Percentiles rank a stretch among this genome's conserved stretches.
phyloP scores from a whole-genome alignment of 2,888 invertebrate genomes.

The Cryptophagus acutangulus region DNA sequence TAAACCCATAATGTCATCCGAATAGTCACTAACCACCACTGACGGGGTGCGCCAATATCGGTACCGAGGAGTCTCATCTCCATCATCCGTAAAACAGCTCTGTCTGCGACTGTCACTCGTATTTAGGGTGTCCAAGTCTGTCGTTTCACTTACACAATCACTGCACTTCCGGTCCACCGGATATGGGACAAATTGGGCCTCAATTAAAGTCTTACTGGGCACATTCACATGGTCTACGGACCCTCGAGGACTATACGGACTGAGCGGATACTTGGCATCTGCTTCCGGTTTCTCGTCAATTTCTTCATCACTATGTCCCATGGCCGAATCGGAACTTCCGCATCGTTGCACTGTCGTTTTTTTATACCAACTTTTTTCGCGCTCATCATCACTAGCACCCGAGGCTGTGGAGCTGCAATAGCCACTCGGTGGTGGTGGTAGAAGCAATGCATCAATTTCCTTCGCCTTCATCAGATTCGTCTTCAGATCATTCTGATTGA shows the following conservation, averaged over 20 bases:
- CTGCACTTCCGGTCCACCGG: conserved; percentile 49
- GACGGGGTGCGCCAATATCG: conserved; percentile 76
- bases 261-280: conserved; percentile 11
- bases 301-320: conserved; percentile 51
- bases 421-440: conserved; percentile 42
- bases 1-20: conserved; percentile 62
- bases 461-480: not conserved
- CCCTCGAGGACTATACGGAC: conserved; percentile 42
- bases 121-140: conserved; percentile 21
- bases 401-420: conserved; percentile 43
- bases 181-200: conserved; percentile 53
- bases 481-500: not conserved
- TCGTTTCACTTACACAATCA: conserved; percentile 46
- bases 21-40: conserved; percentile 83
- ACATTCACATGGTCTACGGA: conserved; percentile 44
- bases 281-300: conserved; percentile 27
- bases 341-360: conserved; percentile 44
- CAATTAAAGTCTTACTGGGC: conserved; percentile 52
- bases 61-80: conserved; percentile 46
- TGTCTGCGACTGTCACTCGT: conserved; percentile 45
- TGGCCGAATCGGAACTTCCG: conserved; percentile 53
- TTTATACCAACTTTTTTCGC: conserved; percentile 30
- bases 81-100: conserved; percentile 51
- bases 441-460: conserved; percentile 26
- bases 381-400: conserved; percentile 44